phyloP scores from a whole-genome alignment of 2,113 vertebrate species.

The Anguilla japonica region DNA sequence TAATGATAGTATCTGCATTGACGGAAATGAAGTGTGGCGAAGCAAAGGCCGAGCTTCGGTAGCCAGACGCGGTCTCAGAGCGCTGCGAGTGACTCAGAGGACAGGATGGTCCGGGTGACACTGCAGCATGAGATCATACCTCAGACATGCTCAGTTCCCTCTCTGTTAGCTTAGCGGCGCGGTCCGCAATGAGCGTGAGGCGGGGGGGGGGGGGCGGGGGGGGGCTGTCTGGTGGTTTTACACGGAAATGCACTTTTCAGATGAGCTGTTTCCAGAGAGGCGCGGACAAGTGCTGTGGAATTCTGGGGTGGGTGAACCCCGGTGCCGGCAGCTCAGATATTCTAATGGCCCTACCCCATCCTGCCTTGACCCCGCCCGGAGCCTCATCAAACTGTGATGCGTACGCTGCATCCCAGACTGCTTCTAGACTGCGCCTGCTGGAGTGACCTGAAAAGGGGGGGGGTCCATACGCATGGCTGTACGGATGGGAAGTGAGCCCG shows the following conservation, averaged over 20 bases:
- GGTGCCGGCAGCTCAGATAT: neutral
- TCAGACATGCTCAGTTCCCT: neutral
- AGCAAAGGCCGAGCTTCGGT: neutral
- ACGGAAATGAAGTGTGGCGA: neutral
- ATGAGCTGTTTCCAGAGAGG: slow-evolving; percentile 6
- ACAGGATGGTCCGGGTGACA: neutral
- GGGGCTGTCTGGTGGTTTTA: neutral
- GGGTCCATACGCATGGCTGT: neutral
- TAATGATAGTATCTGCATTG: slow-evolving; percentile 20
- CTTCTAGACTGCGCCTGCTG: neutral
- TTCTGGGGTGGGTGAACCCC: neutral
- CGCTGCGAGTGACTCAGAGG: neutral
- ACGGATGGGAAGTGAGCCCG: neutral
- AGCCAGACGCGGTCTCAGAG: neutral
- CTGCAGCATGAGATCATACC: slow-evolving; percentile 12
- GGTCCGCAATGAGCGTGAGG: neutral
- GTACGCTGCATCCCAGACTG: neutral
- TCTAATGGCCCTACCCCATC: neutral
- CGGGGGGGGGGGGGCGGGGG: neutral
- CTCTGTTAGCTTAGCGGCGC: neutral
- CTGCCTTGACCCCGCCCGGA: neutral
- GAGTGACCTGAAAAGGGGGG: neutral
- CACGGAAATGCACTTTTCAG: slow-evolving; percentile 26
- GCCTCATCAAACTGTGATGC: slow-evolving; percentile 11
- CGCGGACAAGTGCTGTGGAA: neutral